These are phyloP conservation scores for Colletes latitarsis DNA, from an alignment of 1,140 invertebrate genomes.

Conservation along the genomic window DNA sequence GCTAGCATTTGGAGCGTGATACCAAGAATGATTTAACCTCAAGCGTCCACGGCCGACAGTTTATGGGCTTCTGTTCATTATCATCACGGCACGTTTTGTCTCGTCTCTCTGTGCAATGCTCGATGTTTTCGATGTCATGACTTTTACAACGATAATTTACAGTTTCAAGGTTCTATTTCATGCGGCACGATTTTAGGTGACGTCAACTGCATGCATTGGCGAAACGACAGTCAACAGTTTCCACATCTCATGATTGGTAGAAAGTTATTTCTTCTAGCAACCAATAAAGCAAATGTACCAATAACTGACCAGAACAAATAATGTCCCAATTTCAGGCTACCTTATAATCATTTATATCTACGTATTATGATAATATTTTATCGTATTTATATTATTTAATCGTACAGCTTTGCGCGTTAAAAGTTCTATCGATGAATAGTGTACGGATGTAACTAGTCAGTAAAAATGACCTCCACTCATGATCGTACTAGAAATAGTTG, in stretches of 20 bases:
- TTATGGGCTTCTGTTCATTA: conserved; percentile 22
- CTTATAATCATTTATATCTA: no score
- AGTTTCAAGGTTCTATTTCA: conserved; percentile 62
- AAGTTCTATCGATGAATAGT: no score
- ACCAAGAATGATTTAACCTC: conserved; percentile 65
- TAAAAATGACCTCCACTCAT: no score
- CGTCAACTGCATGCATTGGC: conserved; percentile 45
- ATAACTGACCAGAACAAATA: no score
- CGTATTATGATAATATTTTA: no score
- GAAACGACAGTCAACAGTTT: conserved; percentile 29
- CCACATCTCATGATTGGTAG: conserved; percentile 27
- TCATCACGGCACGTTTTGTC: conserved; percentile 46
- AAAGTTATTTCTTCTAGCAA: conserved; percentile 5
- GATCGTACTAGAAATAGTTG: no score
- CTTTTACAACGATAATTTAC: conserved; percentile 62
- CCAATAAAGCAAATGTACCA: neutral
- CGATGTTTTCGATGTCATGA: conserved; percentile 60
- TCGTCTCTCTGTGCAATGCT: conserved; percentile 25
- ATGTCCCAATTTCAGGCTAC: no score
- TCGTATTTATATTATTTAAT: no score
- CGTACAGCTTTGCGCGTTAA: no score
- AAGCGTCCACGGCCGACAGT: conserved; percentile 9
- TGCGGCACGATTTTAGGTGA: conserved; percentile 36
- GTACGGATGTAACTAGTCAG: no score
- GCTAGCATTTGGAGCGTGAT: conserved; percentile 65